Evolutionary conservation across 1,140 invertebrate species (phyloP), one percentile per base, ranked within the genome.

Genomic region (Adelges cooleyi): DNA sequence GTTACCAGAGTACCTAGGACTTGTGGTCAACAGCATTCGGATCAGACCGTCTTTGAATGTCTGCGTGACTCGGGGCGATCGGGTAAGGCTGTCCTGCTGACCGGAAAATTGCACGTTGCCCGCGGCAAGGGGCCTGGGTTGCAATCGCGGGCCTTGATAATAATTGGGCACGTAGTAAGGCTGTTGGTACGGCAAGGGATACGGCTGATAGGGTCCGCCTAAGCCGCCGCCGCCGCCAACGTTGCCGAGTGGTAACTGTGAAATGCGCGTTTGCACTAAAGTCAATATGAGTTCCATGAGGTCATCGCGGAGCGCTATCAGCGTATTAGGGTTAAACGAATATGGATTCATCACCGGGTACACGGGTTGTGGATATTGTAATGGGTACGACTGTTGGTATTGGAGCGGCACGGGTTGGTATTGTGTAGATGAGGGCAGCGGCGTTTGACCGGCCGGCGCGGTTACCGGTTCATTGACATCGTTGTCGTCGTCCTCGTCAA

Each of bases 281-380:
- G 69, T 68, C 4, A 70, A 44, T 10, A 72, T 66, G 38, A 71
- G 71, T 23, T 71, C 69, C 71, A 72, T 72, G 1, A 71, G 68
- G 40, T 71, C 70, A 48, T 72, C 71, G 62, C 71, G 73, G 0
- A 79, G 67, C 13, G 78, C 76, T 44, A 73, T 72, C 6, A 72
- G 66, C 1, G 75, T 75, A 20, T 77, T 76, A 20, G 76, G 77
- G 54, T 33, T 33, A 33, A 75, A 77, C 15, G 75, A 73, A 2
- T 75, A 53, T 42, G 74, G 20, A 20, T 59, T 42, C 20, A 27
- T 23, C 10, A 59, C 20, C 20, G 53, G 53, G 1, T 10, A 22
- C 11, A 5, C 36, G 4, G 51, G 1, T 1, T 9, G 29, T 11
- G 4, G 29, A 33, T 33, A 33, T 33, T 33, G 29, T 33, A 33